phyloP scores from a whole-genome alignment of 1,140 invertebrate species.

The Micrasema minimum region DNA sequence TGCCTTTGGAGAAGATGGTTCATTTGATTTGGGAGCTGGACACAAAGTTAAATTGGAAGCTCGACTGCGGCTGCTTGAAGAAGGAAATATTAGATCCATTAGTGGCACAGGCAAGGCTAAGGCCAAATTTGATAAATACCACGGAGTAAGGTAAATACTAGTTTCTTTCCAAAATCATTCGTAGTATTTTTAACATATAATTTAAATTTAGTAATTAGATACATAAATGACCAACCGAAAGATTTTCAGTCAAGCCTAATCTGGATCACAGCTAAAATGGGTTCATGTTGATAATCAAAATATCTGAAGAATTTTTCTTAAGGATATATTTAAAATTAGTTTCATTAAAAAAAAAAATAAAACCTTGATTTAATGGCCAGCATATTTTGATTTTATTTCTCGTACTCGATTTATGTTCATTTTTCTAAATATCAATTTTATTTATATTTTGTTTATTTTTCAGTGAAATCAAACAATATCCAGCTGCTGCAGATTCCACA shows the following conservation, averaged over 20 bases:
- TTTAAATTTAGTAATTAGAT: no score
- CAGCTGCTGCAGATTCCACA: conserved; percentile 48
- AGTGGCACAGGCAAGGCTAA: conserved; percentile 89
- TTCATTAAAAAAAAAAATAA: no score
- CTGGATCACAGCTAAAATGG: no score
- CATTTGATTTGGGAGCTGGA: conserved; percentile 83
- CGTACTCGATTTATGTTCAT: not conserved
- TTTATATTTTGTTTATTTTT: conserved; percentile 33
- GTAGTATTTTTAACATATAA: not conserved
- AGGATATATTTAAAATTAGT: no score
- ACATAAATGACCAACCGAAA: no score
- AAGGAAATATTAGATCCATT: conserved; percentile 83
- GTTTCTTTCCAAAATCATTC: conserved; percentile 10
- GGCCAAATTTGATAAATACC: conserved; percentile 91
- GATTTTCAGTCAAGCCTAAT: no score
- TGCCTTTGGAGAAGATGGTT: conserved; percentile 91
- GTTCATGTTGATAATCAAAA: no score
- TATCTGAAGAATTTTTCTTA: no score
- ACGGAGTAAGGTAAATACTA: conserved; percentile 74
- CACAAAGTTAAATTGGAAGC: conserved; percentile 89
- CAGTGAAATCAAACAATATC: conserved; percentile 51
- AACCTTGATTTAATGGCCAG: no score
- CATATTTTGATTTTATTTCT: not conserved
- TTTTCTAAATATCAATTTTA: no score
- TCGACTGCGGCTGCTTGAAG: conserved; percentile 81